Base-by-base conservation (phyloP, 2,888 invertebrate species). In the Bellardia pandia region DNA sequence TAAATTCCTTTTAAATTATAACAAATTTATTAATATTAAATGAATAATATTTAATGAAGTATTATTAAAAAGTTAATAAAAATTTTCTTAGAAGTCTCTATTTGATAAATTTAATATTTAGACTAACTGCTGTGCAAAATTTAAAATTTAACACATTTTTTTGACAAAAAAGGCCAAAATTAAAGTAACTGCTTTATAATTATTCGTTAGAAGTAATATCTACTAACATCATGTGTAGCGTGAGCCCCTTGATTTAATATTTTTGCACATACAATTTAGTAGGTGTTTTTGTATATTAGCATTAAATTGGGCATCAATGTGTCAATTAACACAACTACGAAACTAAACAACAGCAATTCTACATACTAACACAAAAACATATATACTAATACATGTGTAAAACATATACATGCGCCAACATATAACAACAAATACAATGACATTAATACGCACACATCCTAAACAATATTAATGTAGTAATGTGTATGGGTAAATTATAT, bases 301-400 rank as follows among this genome's bases (percentile, higher is more conserved):
- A 83, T 84, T 88, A 80, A 88, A 88, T 89, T 88, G 86, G 82
- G 62, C 88, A 88, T 86, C 88, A 88, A 86, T 86, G 85, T 88
- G 89, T 88, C 88, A 89, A 88, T 89, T 89, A 89, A 87, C 81
- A 85, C 82, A 86, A n/a, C 85, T 77, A 69, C 81, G 78, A 85
- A 62, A 51, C 69, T 37, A 71, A 23, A 14, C 48, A 72, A 71
- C 56, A 77, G 64, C 69, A 64, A n/a, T 33, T 42, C 6, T 23
- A 45, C 16, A n/a, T 45, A 60, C 53, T 16, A 66, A 68, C 33
- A 75, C 16, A 37, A 56, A 23, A 56, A 56, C 23, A 23, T 56
- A 56, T 51, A 23, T 56, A 16, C 4, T 3, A 48, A 3, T 13
- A 48, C 23, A 3, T 16, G 2, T 64, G 14, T 14, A 13, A 33